Conservation (phyloP, 2,888 invertebrate species). For the Hirtodrosophila duncani region DNA sequence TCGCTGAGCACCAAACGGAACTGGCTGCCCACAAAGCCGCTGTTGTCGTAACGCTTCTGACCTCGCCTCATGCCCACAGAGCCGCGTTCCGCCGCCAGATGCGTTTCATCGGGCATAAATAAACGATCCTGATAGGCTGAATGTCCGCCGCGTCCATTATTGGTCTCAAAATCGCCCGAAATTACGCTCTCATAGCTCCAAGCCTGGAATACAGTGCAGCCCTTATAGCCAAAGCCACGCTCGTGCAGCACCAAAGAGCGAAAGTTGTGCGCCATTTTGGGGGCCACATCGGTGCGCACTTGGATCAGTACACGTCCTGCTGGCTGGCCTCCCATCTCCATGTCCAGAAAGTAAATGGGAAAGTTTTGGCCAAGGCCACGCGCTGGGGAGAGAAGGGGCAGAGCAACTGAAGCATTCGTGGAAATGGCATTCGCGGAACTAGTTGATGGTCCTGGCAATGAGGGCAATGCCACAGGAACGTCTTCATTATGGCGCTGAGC, state of each 20-base stretch:
- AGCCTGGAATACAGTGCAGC: conserved; percentile 89
- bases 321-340: conserved; percentile 85
- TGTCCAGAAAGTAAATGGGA: conserved; percentile 87
- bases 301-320: conserved; percentile 87
- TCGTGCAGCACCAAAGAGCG: conserved; percentile 85
- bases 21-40: conserved; percentile 90
- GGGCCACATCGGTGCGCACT: conserved; percentile 87
- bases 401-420: no score
- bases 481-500: no score
- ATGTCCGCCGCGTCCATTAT: conserved; percentile 88
- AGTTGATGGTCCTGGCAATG: no score
- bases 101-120: conserved; percentile 90
- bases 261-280: conserved; percentile 90
- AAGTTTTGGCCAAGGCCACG: conserved; percentile 78
- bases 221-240: conserved; percentile 87
- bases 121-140: conserved; percentile 87
- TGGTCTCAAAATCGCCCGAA: conserved; percentile 88
- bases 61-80: conserved; percentile 90
- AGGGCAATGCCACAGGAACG: no score
- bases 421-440: no score
- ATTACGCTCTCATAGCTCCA: conserved; percentile 91
- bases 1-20: conserved; percentile 89
- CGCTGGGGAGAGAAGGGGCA: no score
- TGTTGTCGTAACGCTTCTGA: conserved; percentile 85
- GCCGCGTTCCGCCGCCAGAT: conserved; percentile 86